phyloP scores from a whole-genome alignment of 1,140 invertebrate species.

The Aphaenogaster ashmeadi region DNA sequence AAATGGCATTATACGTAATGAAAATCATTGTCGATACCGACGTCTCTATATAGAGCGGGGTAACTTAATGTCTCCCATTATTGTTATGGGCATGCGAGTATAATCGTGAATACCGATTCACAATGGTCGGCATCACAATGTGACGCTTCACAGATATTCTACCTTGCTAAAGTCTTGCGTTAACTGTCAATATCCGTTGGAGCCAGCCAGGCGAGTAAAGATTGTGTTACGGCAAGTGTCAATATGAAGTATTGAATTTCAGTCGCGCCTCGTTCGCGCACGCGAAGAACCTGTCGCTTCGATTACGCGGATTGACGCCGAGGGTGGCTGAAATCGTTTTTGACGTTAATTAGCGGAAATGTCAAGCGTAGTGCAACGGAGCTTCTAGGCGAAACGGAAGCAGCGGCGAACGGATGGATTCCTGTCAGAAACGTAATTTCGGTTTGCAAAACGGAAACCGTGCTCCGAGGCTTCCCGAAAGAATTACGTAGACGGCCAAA shows the following conservation, averaged over 20 bases:
- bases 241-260: conserved; percentile 62
- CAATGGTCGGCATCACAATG: conserved; percentile 34
- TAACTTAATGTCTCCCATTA: conserved; percentile 31
- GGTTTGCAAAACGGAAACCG: neutral
- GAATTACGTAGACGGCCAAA: conserved; percentile 68
- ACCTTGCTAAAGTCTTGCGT: conserved; percentile 31
- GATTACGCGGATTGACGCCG: conserved; percentile 46
- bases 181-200: conserved; percentile 57
- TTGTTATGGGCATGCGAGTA: conserved; percentile 28
- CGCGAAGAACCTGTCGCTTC: conserved; percentile 48
- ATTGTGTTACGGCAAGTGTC: conserved; percentile 57
- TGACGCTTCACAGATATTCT: conserved; percentile 40
- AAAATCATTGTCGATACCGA: conserved; percentile 18
- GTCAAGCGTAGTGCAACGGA: too few relatives aligned
- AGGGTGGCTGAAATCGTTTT: conserved; percentile 12
- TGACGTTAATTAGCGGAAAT: conserved; percentile 59
- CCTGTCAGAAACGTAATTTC: conserved; percentile 16
- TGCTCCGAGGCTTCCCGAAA: neutral
- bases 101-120: conserved; percentile 45
- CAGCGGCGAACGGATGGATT: neutral
- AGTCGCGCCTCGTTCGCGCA: conserved; percentile 35
- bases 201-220: conserved; percentile 50
- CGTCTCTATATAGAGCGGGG: neutral
- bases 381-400: neutral
- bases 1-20: neutral